Percentiles rank a stretch among this genome's conserved stretches.
These are phyloP conservation scores for Hyperoodon ampullatus DNA, from an alignment of 2,113 vertebrate species.

Conservation along the genomic window DNA sequence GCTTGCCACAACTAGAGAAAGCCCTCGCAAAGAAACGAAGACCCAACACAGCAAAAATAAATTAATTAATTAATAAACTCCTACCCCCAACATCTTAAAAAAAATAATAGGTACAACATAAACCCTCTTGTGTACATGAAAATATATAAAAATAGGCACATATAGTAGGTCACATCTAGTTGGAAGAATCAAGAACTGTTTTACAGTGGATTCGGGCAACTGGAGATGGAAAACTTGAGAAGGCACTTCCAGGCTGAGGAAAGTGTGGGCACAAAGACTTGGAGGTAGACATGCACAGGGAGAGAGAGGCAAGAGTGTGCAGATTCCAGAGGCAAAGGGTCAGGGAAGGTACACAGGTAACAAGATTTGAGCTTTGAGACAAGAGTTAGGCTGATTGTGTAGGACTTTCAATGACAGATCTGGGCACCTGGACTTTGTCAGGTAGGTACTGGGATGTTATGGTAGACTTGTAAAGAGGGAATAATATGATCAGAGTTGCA, in stretches of 20 bases:
- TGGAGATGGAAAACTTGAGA: background rate
- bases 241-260: background rate
- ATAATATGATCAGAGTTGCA: background rate
- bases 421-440: background rate
- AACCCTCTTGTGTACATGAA: background rate
- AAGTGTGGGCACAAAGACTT: background rate
- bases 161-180: background rate
- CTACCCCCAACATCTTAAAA: no score
- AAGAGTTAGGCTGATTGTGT: accelerated
- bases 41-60: no score
- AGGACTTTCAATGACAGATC: background rate
- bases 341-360: background rate
- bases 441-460: background rate
- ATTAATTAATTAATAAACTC: no score
- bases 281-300: no score
- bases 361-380: background rate
- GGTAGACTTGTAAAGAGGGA: background rate
- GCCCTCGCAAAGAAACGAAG: no score
- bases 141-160: background rate
- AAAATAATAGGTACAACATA: background rate
- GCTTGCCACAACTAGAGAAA: no score
- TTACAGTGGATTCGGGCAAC: background rate
- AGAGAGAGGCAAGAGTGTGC: background rate
- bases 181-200: background rate
- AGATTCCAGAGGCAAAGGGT: background rate